Conservation (phyloP, 92 coral and sea anemone genomes). For the Palythoa grandiflora region DNA sequence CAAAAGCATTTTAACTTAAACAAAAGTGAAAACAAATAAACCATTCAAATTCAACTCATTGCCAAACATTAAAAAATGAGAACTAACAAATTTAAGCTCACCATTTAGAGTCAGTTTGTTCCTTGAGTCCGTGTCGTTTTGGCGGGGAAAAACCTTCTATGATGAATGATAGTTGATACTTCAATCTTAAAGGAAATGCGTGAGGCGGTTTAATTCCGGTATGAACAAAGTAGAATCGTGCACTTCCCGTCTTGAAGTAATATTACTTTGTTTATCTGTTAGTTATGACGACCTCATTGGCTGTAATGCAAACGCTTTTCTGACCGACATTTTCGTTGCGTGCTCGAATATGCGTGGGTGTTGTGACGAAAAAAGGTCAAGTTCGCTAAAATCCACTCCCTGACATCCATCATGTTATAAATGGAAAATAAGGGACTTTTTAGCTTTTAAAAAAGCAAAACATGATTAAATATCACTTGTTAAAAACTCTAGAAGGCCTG, state of each 20-base stretch:
- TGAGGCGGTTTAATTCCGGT: constrained; percentile 14
- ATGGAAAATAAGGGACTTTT: too few relatives aligned
- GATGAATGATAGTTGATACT: background rate
- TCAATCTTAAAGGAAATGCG: background rate
- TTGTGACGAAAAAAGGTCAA: too few relatives aligned
- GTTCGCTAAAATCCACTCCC: too few relatives aligned
- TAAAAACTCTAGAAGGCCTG: too few relatives aligned
- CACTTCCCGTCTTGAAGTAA: constrained; percentile 37
- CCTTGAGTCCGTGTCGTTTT: background rate
- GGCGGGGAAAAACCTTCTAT: constrained; percentile 22
- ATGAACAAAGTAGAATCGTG: background rate
- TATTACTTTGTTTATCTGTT: constrained; percentile 11
- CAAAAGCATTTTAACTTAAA: background rate
- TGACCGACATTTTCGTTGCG: too few relatives aligned
- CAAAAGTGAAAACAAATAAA: background rate
- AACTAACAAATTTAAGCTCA: background rate
- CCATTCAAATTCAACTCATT: background rate
- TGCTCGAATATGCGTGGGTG: too few relatives aligned
- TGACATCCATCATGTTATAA: too few relatives aligned
- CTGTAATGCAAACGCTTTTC: background rate
- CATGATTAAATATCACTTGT: too few relatives aligned
- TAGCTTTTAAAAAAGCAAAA: too few relatives aligned
- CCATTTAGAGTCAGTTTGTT: background rate
- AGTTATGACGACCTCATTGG: background rate
- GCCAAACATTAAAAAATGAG: background rate